Evolutionary conservation across 2,797 vertebrate species (phyloP).

Genomic region (Catharus ustulatus): DNA sequence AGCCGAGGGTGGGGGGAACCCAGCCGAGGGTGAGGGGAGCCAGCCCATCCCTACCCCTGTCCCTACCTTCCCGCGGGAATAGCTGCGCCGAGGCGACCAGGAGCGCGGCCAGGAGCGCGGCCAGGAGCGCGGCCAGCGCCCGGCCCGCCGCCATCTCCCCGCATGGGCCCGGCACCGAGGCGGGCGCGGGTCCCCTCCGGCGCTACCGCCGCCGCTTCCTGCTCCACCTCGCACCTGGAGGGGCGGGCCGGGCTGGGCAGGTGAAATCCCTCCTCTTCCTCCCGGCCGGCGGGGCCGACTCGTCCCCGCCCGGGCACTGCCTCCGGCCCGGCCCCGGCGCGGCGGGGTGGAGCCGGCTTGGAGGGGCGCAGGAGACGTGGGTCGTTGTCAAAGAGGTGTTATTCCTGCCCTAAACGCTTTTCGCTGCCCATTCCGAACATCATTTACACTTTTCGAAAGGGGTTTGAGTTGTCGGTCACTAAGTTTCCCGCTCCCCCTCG

Average conservation of each 20-base stretch:
- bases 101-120: not conserved
- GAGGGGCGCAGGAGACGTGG: not conserved
- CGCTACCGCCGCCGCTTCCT: conserved; percentile 27
- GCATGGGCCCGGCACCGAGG: not conserved
- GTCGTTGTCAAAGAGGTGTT: not conserved
- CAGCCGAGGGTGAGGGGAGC: not conserved
- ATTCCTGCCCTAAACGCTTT: too few species aligned
- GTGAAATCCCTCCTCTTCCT: conserved; percentile 6
- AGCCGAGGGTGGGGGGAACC: not conserved
- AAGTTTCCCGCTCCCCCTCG: too few species aligned
- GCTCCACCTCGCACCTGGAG: conserved; percentile 22
- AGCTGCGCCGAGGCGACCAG: not conserved
- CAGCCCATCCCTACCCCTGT: not conserved
- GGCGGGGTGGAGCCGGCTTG: not conserved
- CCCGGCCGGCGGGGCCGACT: not conserved
- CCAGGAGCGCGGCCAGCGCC: not conserved
- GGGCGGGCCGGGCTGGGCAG: not conserved
- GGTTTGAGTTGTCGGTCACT: fast-evolving
- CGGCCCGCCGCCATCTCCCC: conserved; percentile 23
- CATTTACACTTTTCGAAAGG: too few species aligned
- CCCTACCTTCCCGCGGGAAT: not conserved
- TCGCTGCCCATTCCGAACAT: fast-evolving
- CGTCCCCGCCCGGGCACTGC: not conserved
- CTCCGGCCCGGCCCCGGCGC: not conserved
- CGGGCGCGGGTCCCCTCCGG: not conserved